These are phyloP conservation scores for Crotalus viridis DNA, from an alignment of 2,113 vertebrate species.

Conservation along the genomic window DNA sequence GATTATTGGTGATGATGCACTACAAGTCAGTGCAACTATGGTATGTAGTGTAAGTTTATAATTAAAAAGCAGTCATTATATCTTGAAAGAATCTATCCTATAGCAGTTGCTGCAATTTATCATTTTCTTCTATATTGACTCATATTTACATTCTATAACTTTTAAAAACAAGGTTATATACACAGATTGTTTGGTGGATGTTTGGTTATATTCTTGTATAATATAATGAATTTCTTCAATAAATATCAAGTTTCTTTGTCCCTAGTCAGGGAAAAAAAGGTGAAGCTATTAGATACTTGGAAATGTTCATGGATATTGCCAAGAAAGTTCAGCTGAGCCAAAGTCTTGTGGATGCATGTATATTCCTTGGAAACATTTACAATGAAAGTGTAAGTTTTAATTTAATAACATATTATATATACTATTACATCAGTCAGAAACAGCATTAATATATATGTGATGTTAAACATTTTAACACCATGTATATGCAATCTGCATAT, in stretches of 20 bases:
- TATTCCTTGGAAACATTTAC: slow-evolving; percentile 73
- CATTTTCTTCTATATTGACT: neutral
- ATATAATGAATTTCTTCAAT: slow-evolving; percentile 22
- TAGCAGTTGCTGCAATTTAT: neutral
- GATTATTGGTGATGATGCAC: slow-evolving; percentile 50
- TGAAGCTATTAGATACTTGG: slow-evolving; percentile 65
- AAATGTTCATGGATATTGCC: slow-evolving; percentile 67
- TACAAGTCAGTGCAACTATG: slow-evolving; percentile 35
- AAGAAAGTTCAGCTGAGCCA: slow-evolving; percentile 55
- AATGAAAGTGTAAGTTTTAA: slow-evolving; percentile 71
- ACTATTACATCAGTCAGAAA: slow-evolving; percentile 13
- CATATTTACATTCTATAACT: neutral
- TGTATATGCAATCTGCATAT: neutral
- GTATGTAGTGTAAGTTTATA: slow-evolving; percentile 38
- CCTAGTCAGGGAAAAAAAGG: slow-evolving; percentile 66
- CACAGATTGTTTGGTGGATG: neutral
- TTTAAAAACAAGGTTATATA: neutral
- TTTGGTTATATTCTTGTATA: neutral
- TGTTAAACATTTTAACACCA: neutral
- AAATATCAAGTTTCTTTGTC: slow-evolving; percentile 40
- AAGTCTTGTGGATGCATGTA: slow-evolving; percentile 67
- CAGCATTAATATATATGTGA: neutral
- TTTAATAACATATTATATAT: neutral
- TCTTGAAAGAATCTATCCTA: slow-evolving; percentile 19
- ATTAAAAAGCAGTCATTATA: slow-evolving; percentile 12